Conservation (phyloP, 2,888 invertebrate species). For the Noctua janthina region DNA sequence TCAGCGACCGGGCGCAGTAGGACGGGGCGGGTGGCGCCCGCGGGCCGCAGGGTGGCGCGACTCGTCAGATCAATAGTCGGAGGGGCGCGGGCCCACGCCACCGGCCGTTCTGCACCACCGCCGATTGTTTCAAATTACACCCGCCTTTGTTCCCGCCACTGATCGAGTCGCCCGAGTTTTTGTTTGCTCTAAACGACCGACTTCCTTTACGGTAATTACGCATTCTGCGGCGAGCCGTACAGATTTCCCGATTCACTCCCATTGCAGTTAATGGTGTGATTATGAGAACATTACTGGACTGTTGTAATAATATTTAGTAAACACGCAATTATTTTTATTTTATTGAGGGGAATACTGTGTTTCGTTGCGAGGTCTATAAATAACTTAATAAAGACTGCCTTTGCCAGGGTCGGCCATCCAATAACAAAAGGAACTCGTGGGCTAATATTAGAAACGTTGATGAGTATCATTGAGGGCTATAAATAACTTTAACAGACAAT, state of each 20-base stretch:
- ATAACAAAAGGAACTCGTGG: slow-evolving; percentile 36
- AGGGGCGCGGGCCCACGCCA: slow-evolving; percentile 86
- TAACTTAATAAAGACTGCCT: slow-evolving; percentile 45
- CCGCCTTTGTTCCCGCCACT: slow-evolving; percentile 89
- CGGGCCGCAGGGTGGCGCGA: slow-evolving; percentile 76
- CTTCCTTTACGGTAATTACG: slow-evolving; percentile 90
- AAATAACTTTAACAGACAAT: slow-evolving; percentile 41
- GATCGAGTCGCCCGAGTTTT: slow-evolving; percentile 88
- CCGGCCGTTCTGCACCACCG: slow-evolving; percentile 85
- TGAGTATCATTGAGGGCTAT: slow-evolving; percentile 24
- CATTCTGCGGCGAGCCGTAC: slow-evolving; percentile 84
- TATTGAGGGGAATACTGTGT: slow-evolving; percentile 4
- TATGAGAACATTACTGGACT: slow-evolving; percentile 62
- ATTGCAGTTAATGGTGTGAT: slow-evolving; percentile 76
- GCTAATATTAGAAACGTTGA: slow-evolving; percentile 30
- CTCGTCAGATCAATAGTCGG: slow-evolving; percentile 89
- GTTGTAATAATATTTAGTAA: slow-evolving; percentile 40
- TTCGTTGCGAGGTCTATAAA: slow-evolving; percentile 36
- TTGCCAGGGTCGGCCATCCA: slow-evolving; percentile 10
- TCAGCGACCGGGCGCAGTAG: slow-evolving; percentile 68
- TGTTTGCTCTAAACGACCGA: slow-evolving; percentile 88
- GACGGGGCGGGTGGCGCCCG: slow-evolving; percentile 70
- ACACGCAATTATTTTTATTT: slow-evolving; percentile 40
- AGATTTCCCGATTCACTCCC: slow-evolving; percentile 79
- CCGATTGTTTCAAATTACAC: slow-evolving; percentile 90